These are phyloP conservation scores for Pogona vitticeps DNA, from an alignment of 2,113 vertebrate genomes.

Conservation along the genomic window DNA sequence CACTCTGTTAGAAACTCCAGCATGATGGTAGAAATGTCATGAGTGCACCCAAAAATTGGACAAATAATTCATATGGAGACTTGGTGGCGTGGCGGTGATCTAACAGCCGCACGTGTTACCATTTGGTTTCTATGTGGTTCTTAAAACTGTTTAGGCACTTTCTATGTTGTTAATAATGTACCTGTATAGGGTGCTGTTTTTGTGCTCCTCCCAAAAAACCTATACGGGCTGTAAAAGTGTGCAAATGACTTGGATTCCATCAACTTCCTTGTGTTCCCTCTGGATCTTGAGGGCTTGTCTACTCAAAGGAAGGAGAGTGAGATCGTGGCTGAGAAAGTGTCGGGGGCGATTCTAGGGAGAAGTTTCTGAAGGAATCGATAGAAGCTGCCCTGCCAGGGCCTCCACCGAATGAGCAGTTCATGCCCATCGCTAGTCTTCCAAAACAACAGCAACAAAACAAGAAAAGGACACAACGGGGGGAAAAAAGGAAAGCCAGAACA, in stretches of 20 bases:
- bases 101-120: not conserved
- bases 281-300: not conserved
- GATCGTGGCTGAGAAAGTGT: not conserved
- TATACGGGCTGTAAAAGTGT: too few relatives aligned
- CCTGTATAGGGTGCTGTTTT: too few relatives aligned
- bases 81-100: not conserved
- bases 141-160: not conserved
- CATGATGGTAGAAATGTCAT: not conserved
- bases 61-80: not conserved
- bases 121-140: not conserved
- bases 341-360: not conserved
- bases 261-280: not conserved
- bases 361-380: not conserved
- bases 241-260: too few relatives aligned
- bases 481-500: too few relatives aligned
- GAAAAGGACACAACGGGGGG: too few relatives aligned
- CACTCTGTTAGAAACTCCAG: conserved; percentile 9
- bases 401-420: too few relatives aligned
- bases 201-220: accelerated
- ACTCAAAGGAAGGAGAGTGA: too few relatives aligned
- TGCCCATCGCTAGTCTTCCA: too few relatives aligned
- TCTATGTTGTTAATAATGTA: not conserved
- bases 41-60: not conserved
- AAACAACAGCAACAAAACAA: too few relatives aligned
- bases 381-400: too few relatives aligned